Base-by-base conservation (phyloP, 2,888 invertebrate genomes). In the Drosophila glabriapex region DNA sequence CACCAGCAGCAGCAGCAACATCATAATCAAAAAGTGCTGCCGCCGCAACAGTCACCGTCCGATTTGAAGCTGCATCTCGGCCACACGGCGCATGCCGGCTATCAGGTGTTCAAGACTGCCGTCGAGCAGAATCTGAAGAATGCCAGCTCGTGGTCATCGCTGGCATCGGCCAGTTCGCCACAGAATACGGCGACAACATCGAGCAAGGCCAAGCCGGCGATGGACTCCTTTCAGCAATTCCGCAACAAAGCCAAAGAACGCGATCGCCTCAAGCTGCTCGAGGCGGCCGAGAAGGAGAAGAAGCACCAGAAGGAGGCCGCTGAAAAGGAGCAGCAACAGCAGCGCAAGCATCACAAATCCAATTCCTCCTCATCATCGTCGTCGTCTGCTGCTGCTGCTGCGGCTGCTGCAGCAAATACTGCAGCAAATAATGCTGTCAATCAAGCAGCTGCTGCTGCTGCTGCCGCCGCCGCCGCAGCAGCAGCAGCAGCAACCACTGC, bases 221-320 rank as follows among this genome's bases (percentile, higher is more conserved):
- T 95, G 94, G 95, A 95, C 83, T 95, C 95, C 88, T 95, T 95
- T 90, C 95, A 98, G 94, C 97, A 96, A 82, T 98, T 98, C 94
- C 97, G 97, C 92, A 98, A 97, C 91, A 97, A 98, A 94, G 98
- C 98, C 52, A 97, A 97, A 93, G 98, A 98, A 93, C 98, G 98
- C 92, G 98, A 98, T 93, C 95, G 97, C 91, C 97, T 97, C 94
- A 95, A 97, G 92, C 96, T 97, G 72, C 94, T 97, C 75, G 98
- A 97, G 93, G 92, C 92, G 66, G 92, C 93, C 66, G 97, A 97
- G 89, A 96, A 97, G 91, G 97, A 98, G 92, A 94, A 96, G 92
- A 95, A 97, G 96, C 95, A 64, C 96, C 93, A 93, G 66, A 94
- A 95, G 97, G 93, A 95, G 96, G 92, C 95, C 96, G 82, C 96